phyloP scores from a whole-genome alignment of 2,888 invertebrate genomes.

The Dendrolimus houi region DNA sequence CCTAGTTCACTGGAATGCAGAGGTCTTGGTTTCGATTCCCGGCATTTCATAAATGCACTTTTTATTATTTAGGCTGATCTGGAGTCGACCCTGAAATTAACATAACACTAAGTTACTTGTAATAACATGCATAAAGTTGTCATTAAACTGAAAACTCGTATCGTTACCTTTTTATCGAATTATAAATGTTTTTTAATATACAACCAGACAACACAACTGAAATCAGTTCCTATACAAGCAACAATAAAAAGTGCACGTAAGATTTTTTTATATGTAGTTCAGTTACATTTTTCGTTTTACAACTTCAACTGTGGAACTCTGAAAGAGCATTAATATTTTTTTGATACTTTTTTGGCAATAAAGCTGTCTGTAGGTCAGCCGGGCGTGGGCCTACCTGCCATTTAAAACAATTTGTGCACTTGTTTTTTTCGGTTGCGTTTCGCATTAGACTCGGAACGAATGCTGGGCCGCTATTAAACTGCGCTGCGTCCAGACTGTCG shows the following conservation, averaged over 20 bases:
- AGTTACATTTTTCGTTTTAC: conserved; percentile 3
- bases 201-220: neutral
- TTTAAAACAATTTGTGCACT: conserved; percentile 70
- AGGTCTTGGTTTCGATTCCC: no score
- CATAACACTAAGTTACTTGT: no score
- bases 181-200: neutral
- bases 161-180: no score
- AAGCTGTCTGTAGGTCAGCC: conserved; percentile 66
- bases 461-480: conserved; percentile 47
- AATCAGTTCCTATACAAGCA: neutral
- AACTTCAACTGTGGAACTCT: conserved; percentile 20
- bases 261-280: neutral
- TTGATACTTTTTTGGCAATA: conserved; percentile 49
- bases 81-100: no score
- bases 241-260: neutral
- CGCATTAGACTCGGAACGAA: conserved; percentile 43
- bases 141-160: no score
- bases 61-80: no score
- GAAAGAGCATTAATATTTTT: conserved; percentile 21
- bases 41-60: no score
- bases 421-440: conserved; percentile 44
- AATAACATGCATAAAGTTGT: no score
- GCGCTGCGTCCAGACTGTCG: neutral
- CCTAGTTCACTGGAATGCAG: no score
- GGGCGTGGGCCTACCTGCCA: conserved; percentile 63